These are phyloP conservation scores for Tapera naevia DNA, from an alignment of 2,797 vertebrate species.

Conservation along the genomic window DNA sequence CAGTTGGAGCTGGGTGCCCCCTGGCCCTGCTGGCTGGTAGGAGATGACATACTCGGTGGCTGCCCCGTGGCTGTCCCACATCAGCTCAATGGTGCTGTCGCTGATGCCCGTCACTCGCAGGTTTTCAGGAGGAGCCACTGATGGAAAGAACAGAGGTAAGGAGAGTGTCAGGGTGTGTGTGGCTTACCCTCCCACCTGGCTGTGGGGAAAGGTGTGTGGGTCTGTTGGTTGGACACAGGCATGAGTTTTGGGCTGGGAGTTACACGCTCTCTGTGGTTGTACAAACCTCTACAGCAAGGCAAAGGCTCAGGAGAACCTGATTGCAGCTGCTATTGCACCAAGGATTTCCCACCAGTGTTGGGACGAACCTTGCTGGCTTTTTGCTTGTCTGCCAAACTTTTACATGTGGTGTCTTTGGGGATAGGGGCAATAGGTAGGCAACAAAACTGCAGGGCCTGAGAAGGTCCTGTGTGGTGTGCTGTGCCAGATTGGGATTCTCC, in stretches of 20 bases:
- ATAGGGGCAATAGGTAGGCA: not conserved
- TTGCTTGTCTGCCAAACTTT: not conserved
- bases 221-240: not conserved
- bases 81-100: conserved; percentile 87
- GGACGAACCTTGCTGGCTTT: not conserved
- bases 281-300: not conserved
- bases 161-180: conserved; percentile 16
- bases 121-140: conserved; percentile 91
- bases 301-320: not conserved
- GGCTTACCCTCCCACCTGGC: not conserved
- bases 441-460: not conserved
- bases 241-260: not conserved
- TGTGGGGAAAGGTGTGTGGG: not conserved
- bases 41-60: conserved; percentile 92
- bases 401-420: fast-evolving
- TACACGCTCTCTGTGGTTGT: fast-evolving
- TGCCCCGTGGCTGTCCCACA: conserved; percentile 88
- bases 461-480: not conserved
- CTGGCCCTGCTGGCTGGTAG: conserved; percentile 84
- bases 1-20: conserved; percentile 89
- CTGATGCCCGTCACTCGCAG: conserved; percentile 85
- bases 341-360: not conserved
- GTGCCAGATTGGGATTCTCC: not conserved
- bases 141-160: conserved; percentile 51
- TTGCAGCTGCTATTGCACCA: not conserved